Evolutionary conservation across 2,113 vertebrate species (phyloP).

Genomic region (human (Homo sapiens)): GRCh38 chr6:75376501-75377000

Average conservation of each 20-base stretch:
- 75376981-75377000: constrained; percentile 11
- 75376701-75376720: not conserved
- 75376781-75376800: not conserved
- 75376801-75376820: not conserved
- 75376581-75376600: not conserved
- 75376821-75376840: not conserved
- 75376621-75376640: not conserved
- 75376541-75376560: not conserved
- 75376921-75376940: not conserved
- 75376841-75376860: not conserved
- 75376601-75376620: constrained; percentile 1
- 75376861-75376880: not conserved
- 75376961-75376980: not conserved
- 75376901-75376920: not conserved
- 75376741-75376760: not conserved
- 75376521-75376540: not conserved
- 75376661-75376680: not conserved
- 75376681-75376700: not conserved
- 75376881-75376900: not conserved
- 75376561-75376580: not conserved
- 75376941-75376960: not conserved
- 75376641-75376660: not conserved
- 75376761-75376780: not conserved
- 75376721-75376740: not conserved
- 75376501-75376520: not conserved